A percentile compares a stretch with the other conserved stretches of the same genome.
phyloP scores from a whole-genome alignment of 2,888 invertebrate species.

The Melikaiella ostensackeni region DNA sequence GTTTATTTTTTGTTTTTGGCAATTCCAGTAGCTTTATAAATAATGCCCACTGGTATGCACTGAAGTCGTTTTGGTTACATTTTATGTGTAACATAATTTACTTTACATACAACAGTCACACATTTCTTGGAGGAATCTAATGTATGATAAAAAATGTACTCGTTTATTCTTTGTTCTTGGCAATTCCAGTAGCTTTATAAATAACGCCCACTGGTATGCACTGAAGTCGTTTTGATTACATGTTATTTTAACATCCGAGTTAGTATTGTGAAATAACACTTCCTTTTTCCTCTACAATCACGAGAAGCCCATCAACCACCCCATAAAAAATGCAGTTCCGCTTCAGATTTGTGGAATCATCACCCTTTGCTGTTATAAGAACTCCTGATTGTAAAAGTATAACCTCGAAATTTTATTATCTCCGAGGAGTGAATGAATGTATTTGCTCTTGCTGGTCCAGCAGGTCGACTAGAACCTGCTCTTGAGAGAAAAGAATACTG shows the following conservation, averaged over 20 bases:
- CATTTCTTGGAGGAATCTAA: too few species aligned
- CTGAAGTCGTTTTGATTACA: too few species aligned
- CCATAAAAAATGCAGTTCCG: not conserved
- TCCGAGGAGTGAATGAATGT: not conserved
- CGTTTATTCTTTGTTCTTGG: too few species aligned
- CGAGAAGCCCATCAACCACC: not conserved
- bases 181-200: too few species aligned
- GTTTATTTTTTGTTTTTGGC: too few species aligned
- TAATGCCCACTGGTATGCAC: too few species aligned
- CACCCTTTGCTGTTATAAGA: not conserved
- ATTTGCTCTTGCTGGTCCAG: not conserved
- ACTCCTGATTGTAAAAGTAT: not conserved
- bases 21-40: too few species aligned
- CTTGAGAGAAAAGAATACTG: not conserved
- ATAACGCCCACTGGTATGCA: too few species aligned
- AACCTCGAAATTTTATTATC: conserved; percentile 5
- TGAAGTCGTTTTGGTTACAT: too few species aligned
- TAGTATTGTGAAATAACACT: not conserved
- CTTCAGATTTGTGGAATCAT: not conserved
- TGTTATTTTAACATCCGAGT: not conserved
- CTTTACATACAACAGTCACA: too few species aligned
- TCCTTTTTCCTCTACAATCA: not conserved
- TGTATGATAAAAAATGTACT: too few species aligned
- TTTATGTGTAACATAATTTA: too few species aligned
- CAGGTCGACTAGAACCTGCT: not conserved